Evolutionary conservation across 1,140 invertebrate genomes (phyloP).

Genomic region (Drosophila sp.): DNA sequence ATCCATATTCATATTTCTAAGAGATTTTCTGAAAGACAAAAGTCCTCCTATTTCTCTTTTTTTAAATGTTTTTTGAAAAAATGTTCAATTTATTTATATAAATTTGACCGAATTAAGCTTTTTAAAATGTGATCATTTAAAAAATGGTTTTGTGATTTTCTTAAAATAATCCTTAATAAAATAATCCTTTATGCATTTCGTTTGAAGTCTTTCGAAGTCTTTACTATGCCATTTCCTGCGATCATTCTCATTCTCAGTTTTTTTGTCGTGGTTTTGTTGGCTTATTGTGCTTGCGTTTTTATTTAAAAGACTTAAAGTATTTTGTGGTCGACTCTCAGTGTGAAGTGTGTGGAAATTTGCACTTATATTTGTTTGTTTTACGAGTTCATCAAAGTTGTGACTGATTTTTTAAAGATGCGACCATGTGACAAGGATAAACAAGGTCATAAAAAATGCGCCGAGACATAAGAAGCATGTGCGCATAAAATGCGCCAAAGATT

Average conservation of each 20-base stretch:
- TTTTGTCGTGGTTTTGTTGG: background rate
- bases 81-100: too few species aligned
- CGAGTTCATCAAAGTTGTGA: conserved; percentile 79
- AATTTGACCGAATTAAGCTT: too few species aligned
- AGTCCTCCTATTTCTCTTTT: too few species aligned
- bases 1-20: too few species aligned
- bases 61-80: too few species aligned
- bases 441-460: conserved; percentile 65
- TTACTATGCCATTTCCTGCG: background rate
- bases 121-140: too few species aligned
- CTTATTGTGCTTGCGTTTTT: background rate
- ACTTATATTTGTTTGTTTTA: conserved; percentile 49
- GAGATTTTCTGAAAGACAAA: too few species aligned
- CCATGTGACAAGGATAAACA: conserved; percentile 78
- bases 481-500: conserved; percentile 50
- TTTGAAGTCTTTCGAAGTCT: too few species aligned
- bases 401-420: conserved; percentile 62
- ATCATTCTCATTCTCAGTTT: background rate
- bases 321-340: conserved; percentile 29
- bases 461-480: conserved; percentile 34
- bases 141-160: too few species aligned
- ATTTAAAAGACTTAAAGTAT: conserved; percentile 21
- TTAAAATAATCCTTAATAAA: too few species aligned
- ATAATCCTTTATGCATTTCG: too few species aligned
- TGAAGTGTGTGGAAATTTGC: conserved; percentile 31